Percentiles rank a stretch among this genome's conserved stretches.
Evolutionary conservation across 2,113 vertebrate species (phyloP).

Genomic region (Muntiacus reevesi): DNA sequence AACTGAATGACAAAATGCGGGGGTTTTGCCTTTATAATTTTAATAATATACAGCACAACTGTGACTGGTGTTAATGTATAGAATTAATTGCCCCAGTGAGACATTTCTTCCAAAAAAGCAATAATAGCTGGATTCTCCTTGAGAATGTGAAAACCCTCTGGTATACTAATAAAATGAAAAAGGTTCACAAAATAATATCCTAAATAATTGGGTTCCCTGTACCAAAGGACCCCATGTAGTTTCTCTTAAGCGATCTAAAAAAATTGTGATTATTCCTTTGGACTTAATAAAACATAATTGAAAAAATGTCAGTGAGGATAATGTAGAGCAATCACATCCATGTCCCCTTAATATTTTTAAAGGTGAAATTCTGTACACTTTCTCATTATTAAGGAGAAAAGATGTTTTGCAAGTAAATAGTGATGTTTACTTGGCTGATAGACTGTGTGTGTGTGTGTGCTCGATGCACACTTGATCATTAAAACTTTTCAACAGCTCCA

Average conservation of each 20-base stretch:
- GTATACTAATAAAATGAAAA: slow-evolving; percentile 84
- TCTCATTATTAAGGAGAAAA: slow-evolving; percentile 32
- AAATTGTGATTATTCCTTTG: slow-evolving; percentile 85
- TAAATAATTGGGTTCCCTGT: slow-evolving; percentile 84
- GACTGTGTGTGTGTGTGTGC: neutral
- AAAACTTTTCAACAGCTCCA: slow-evolving; percentile 76
- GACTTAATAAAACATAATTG: slow-evolving; percentile 84
- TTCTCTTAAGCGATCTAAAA: slow-evolving; percentile 79
- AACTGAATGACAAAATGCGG: slow-evolving; percentile 76
- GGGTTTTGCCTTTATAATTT: slow-evolving; percentile 59
- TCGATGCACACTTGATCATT: slow-evolving; percentile 26
- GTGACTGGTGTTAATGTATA: slow-evolving; percentile 78
- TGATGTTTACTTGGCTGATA: slow-evolving; percentile 62
- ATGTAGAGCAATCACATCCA: slow-evolving; percentile 44
- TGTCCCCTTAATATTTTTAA: slow-evolving; percentile 68
- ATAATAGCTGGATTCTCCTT: slow-evolving; percentile 81
- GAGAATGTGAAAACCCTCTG: slow-evolving; percentile 79
- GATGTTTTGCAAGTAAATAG: slow-evolving; percentile 50
- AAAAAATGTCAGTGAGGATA: slow-evolving; percentile 75
- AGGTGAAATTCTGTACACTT: slow-evolving; percentile 76
- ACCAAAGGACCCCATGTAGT: slow-evolving; percentile 82
- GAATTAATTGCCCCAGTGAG: slow-evolving; percentile 84
- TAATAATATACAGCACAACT: slow-evolving; percentile 67
- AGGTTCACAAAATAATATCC: slow-evolving; percentile 80
- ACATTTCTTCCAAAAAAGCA: slow-evolving; percentile 82